Conservation (phyloP, 2,113 vertebrate genomes). For the Cyphomyrus discorhynchus region DNA sequence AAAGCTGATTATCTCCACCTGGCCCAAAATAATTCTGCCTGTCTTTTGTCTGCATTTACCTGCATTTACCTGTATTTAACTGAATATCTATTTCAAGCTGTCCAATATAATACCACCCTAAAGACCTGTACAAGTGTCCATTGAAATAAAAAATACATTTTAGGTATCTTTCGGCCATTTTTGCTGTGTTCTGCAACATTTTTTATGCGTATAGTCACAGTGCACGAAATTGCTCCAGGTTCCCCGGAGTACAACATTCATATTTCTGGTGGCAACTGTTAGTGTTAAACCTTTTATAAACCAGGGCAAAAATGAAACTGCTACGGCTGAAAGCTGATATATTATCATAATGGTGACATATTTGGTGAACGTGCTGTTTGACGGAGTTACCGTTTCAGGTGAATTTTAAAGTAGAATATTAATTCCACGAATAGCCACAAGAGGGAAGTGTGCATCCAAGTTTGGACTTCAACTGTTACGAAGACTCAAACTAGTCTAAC, state of each 20-base stretch:
- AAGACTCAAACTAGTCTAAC: not conserved
- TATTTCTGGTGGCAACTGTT: not conserved
- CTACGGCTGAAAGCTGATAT: not conserved
- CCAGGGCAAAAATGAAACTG: not conserved
- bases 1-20: slow-evolving; percentile 32
- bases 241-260: not conserved
- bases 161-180: not conserved
- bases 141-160: slow-evolving; percentile 21
- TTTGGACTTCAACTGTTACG: not conserved
- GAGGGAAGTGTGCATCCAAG: not conserved
- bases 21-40: slow-evolving; percentile 34
- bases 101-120: slow-evolving; percentile 44
- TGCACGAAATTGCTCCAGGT: not conserved
- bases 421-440: not conserved
- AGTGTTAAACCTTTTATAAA: not conserved
- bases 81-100: slow-evolving; percentile 15
- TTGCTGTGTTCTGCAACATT: not conserved
- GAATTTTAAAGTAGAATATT: not conserved
- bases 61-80: slow-evolving; percentile 17
- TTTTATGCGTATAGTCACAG: not conserved
- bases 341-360: not conserved
- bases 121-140: slow-evolving; percentile 40
- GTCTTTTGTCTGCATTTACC: slow-evolving; percentile 9
- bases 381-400: not conserved
- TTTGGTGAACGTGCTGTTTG: not conserved